These are phyloP conservation scores for Leptocoma aspasia DNA, from an alignment of 2,113 vertebrate genomes.

Conservation along the genomic window DNA sequence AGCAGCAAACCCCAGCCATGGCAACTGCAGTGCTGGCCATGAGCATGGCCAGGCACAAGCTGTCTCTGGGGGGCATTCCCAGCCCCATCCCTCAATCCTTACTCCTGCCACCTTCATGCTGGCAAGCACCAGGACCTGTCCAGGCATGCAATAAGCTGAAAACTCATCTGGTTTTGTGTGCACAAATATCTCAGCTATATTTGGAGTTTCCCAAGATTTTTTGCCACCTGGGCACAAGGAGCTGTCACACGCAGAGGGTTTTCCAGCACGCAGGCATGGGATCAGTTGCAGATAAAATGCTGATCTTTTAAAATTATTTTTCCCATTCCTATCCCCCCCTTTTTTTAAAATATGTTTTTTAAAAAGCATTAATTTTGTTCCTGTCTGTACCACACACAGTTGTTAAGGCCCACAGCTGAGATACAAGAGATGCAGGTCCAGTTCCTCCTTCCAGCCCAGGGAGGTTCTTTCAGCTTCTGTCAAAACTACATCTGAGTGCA, in stretches of 20 bases:
- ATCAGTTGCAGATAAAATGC: neutral
- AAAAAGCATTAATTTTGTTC: neutral
- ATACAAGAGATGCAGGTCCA: neutral
- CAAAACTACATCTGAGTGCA: neutral
- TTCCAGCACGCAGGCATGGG: neutral
- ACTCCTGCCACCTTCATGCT: neutral
- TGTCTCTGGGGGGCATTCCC: neutral
- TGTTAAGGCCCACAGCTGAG: neutral
- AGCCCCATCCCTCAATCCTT: neutral
- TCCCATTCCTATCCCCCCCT: neutral
- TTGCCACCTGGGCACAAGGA: neutral
- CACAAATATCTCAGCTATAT: neutral
- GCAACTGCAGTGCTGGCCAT: rapidly evolving
- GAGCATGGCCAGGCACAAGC: neutral
- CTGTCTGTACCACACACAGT: neutral
- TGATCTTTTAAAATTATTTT: neutral
- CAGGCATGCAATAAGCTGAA: neutral
- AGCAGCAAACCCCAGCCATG: neutral
- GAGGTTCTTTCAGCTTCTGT: neutral
- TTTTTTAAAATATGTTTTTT: neutral
- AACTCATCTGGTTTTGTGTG: neutral
- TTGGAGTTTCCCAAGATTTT: neutral
- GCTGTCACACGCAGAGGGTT: neutral
- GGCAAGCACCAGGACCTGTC: neutral
- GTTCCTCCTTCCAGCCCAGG: neutral